Percentiles rank a stretch among this genome's conserved stretches.
Evolutionary conservation across 2,797 vertebrate genomes (phyloP).

Genomic region (Oreortyx pictus): DNA sequence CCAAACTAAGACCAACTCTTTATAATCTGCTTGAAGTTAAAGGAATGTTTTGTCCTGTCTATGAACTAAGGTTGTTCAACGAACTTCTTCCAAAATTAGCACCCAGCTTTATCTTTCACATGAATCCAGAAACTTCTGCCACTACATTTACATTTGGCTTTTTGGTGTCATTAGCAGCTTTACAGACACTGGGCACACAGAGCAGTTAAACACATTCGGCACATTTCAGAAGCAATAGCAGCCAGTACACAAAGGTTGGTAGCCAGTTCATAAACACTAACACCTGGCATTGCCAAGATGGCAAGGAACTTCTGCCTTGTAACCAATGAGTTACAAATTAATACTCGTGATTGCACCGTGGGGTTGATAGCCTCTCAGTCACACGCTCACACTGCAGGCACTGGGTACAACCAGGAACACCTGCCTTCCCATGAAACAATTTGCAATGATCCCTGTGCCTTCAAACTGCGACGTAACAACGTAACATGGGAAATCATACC

Average conservation of each 20-base stretch:
- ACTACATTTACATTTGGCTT: not conserved
- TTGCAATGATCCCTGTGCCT: not conserved
- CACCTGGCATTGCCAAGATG: not conserved
- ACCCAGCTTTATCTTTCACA: not conserved
- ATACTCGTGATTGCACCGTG: not conserved
- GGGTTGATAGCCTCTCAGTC: not conserved
- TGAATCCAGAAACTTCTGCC: not conserved
- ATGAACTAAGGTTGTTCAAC: not conserved
- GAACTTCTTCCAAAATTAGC: not conserved
- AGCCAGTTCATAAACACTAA: not conserved
- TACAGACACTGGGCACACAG: not conserved
- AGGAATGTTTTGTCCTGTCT: not conserved
- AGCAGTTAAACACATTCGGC: not conserved
- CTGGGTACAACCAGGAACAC: not conserved
- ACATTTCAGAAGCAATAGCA: not conserved
- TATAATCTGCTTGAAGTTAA: not conserved
- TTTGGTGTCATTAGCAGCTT: not conserved
- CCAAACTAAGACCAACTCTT: not conserved
- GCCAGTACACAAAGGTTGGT: not conserved
- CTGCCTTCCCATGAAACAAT: not conserved
- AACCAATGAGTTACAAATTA: conserved; percentile 27
- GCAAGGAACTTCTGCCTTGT: not conserved
- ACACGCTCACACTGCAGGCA: conserved; percentile 1
- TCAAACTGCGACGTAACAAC: not conserved
- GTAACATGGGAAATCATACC: not conserved